Evolutionary conservation across 2,888 invertebrate genomes (phyloP), one percentile per base, ranked within the genome.

Genomic region (Mesorhabditis spiculigera): DNA sequence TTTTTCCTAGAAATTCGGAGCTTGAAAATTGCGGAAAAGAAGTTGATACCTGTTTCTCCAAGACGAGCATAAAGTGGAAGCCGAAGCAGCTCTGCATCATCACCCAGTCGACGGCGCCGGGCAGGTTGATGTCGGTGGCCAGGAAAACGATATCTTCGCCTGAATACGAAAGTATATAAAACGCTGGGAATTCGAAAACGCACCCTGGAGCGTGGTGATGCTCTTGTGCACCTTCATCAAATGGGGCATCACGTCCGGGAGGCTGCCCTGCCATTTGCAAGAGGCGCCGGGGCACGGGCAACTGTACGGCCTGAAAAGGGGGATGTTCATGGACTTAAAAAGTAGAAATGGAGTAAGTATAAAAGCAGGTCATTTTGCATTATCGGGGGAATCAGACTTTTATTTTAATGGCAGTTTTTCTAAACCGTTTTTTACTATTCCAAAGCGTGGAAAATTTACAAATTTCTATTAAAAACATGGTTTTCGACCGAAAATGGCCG

Each of bases 61-160:
- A 90, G 50, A 99, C 97, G 78, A 99, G 90, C 97, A 99, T 98
- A 86, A 99, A 99, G 88, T 97, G 94, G 86, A 95, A 95, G 70
- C 94, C 95, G 87, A 97, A 99, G 88, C 98, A 99, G 44, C 95
- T 95, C 88, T 99, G 98, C 97, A 99, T 98, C 98, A 99, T 99
- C 4, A 89, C 89, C 86, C 86, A 86, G 71, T 86, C 86, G 28
- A 86, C 86, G 4, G 86, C 85, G 72, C 98, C 98, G 5, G 97
- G 97, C 78, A 99, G 90, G 89, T 97, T 98, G 74, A 99, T 98
- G 87, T 99, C 98, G 61, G 98, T 99, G 3, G 98, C 98, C 82
- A 99, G 89, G 88, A 99, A 99, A 68, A 99, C 98, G 82, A 99
- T 99, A 87, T 99, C 98, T 88, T 99, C 98, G 68, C 93, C 92